Percentiles rank a stretch among this genome's conserved stretches.
These are phyloP conservation scores for Branchipolynoe longqiensis DNA, from an alignment of 2,888 invertebrate species.

Conservation along the genomic window DNA sequence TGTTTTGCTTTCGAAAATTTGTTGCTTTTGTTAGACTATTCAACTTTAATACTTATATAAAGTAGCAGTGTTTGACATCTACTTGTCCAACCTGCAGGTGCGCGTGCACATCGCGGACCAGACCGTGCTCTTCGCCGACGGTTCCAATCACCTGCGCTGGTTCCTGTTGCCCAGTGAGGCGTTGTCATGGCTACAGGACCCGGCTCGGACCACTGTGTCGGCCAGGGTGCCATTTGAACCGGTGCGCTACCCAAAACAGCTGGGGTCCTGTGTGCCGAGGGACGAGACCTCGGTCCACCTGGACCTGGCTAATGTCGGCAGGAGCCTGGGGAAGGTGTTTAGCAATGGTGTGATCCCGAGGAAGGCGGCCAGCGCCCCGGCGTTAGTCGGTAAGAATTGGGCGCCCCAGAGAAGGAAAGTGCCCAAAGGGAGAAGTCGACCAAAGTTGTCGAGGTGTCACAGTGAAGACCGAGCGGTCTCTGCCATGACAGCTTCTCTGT, in stretches of 20 bases:
- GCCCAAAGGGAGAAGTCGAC: not conserved
- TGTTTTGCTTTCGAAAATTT: too few relatives aligned
- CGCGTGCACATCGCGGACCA: conserved; percentile 83
- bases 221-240: conserved; percentile 56
- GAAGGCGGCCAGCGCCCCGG: not conserved
- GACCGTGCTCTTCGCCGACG: conserved; percentile 87
- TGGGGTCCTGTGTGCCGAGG: too few relatives aligned
- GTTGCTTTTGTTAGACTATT: too few relatives aligned
- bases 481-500: conserved; percentile 9
- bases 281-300: not conserved
- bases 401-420: not conserved
- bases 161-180: conserved; percentile 95
- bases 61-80: too few relatives aligned
- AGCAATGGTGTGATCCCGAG: not conserved
- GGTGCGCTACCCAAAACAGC: conserved; percentile 45
- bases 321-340: not conserved
- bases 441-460: not conserved
- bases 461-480: conserved; percentile 32
- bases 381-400: not conserved
- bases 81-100: conserved; percentile 30
- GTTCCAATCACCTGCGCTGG: conserved; percentile 90
- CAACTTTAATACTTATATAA: too few relatives aligned
- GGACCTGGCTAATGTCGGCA: not conserved
- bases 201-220: not conserved
- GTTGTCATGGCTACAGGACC: conserved; percentile 83